A percentile compares a stretch with the other conserved stretches of the same genome.
These are phyloP conservation scores for Brachyptera risi DNA, from an alignment of 2,888 invertebrate genomes.

Conservation along the genomic window DNA sequence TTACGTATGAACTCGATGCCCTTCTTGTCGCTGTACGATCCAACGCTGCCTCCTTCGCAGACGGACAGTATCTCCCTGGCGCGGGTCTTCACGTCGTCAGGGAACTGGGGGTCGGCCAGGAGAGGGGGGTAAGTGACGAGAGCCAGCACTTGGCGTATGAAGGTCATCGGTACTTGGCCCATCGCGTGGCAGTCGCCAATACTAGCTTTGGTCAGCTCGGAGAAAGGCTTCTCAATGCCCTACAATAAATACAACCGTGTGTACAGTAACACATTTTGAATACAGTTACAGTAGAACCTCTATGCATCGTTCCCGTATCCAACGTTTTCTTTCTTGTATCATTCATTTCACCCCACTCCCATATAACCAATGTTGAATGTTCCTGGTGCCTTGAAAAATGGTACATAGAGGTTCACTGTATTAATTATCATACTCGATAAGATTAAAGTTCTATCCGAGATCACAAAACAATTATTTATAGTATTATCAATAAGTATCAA, in stretches of 20 bases:
- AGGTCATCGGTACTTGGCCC: constrained; percentile 57
- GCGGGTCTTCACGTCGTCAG: constrained; percentile 50
- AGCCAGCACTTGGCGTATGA: constrained; percentile 55
- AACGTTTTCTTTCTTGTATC: too few relatives aligned
- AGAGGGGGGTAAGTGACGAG: constrained; percentile 50
- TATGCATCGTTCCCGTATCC: too few relatives aligned
- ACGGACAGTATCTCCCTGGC: constrained; percentile 48
- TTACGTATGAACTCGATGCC: constrained; percentile 55
- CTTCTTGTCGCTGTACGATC: constrained; percentile 56
- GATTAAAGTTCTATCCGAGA: too few relatives aligned
- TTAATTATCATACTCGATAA: too few relatives aligned
- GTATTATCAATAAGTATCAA: too few relatives aligned
- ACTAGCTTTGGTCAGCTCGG: constrained; percentile 55
- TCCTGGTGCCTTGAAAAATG: too few relatives aligned
- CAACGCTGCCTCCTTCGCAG: constrained; percentile 52
- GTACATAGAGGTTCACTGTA: too few relatives aligned
- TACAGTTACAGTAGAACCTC: too few relatives aligned
- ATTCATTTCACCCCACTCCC: too few relatives aligned
- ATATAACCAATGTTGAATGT: too few relatives aligned
- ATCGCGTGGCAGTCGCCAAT: constrained; percentile 62
- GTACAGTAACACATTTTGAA: too few relatives aligned
- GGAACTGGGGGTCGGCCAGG: constrained; percentile 47
- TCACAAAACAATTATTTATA: too few relatives aligned
- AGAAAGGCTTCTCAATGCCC: constrained; percentile 43
- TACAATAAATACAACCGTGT: not conserved